These are phyloP conservation scores for Anoplolepis gracilipes DNA, from an alignment of 1,140 invertebrate genomes.

Conservation along the genomic window DNA sequence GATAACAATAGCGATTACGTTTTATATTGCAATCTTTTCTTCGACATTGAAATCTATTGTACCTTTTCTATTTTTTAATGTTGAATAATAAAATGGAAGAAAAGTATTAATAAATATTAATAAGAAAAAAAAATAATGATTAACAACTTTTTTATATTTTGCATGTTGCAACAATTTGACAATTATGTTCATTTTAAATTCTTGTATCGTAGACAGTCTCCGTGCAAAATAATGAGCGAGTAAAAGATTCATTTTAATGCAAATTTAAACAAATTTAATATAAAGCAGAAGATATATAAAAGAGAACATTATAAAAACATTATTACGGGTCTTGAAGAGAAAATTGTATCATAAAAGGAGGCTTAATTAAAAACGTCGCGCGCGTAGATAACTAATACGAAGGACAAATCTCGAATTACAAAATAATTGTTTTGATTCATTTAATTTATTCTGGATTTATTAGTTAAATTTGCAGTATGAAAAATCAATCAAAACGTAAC, in stretches of 20 bases:
- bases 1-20: background rate
- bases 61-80: background rate
- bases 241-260: slow-evolving; percentile 38
- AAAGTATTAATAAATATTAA: background rate
- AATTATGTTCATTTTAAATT: background rate
- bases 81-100: background rate
- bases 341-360: slow-evolving; percentile 25
- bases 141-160: background rate
- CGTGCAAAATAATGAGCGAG: background rate
- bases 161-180: background rate
- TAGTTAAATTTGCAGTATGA: background rate
- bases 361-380: background rate
- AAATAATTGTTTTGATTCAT: slow-evolving; percentile 20
- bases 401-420: background rate
- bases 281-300: background rate
- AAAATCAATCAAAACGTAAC: background rate
- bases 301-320: background rate
- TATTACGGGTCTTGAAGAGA: slow-evolving; percentile 36
- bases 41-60: background rate
- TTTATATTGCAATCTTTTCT: background rate
- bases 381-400: background rate
- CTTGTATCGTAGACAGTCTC: background rate
- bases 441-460: background rate
- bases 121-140: background rate
- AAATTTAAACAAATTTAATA: slow-evolving; percentile 20